These are phyloP conservation scores for Hydractinia echinata DNA, from an alignment of 30 jellyfish, hydroid and myxozoan species.

Conservation along the genomic window DNA sequence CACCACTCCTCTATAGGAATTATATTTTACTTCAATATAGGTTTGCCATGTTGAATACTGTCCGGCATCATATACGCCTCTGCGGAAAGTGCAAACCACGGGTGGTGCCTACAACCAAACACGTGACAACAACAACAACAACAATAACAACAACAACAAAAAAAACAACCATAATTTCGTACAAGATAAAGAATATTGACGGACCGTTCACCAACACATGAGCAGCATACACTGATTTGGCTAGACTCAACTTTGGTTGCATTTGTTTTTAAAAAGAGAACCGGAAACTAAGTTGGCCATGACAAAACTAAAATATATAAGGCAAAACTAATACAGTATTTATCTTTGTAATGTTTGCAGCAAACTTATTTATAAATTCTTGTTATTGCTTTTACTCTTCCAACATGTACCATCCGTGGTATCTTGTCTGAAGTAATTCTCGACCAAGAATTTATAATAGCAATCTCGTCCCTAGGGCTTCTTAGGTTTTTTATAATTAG, in stretches of 20 bases:
- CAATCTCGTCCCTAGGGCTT: no score
- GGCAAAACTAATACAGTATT: no score
- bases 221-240: background rate
- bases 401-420: no score
- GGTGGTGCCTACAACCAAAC: background rate
- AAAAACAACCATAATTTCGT: background rate
- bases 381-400: no score
- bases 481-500: no score
- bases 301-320: no score
- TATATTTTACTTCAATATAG: background rate
- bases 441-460: no score
- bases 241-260: background rate
- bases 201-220: conserved; percentile 7
- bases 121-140: background rate
- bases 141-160: background rate
- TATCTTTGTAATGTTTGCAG: no score
- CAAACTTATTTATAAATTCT: no score
- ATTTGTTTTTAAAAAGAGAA: background rate
- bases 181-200: background rate
- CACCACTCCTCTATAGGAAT: no score
- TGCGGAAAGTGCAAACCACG: background rate
- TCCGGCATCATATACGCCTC: background rate
- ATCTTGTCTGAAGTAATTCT: no score
- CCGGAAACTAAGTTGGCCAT: no score
- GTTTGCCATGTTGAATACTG: background rate